Evolutionary conservation across 1,140 invertebrate genomes (phyloP).

Genomic region (Tetragonula clypearis): DNA sequence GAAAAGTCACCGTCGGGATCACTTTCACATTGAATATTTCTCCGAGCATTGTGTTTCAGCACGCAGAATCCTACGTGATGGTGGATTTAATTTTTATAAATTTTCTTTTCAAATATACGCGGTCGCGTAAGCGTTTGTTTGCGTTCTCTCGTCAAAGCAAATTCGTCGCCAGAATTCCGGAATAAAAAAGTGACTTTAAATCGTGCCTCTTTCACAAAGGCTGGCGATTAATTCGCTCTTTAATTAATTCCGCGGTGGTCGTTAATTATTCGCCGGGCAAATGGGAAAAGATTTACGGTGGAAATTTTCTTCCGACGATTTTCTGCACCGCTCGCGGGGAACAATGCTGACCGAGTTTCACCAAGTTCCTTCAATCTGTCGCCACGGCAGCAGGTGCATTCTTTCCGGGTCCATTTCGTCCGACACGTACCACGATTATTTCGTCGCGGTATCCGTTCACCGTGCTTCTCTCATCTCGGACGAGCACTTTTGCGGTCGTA

Average conservation of each 20-base stretch:
- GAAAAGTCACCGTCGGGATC: neutral
- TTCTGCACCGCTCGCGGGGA: neutral
- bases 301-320: constrained; percentile 43
- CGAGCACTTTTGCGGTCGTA: constrained; percentile 1
- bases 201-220: neutral
- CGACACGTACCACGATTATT: constrained; percentile 50
- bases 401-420: constrained; percentile 14
- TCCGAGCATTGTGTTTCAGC: neutral
- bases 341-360: constrained; percentile 45
- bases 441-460: neutral
- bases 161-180: neutral
- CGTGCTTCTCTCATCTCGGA: neutral
- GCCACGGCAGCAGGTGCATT: constrained; percentile 37
- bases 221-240: constrained; percentile 27
- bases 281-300: neutral
- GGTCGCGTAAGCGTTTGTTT: neutral
- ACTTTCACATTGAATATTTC: neutral
- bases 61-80: no score
- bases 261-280: constrained; percentile 11
- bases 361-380: constrained; percentile 20
- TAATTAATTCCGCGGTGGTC: constrained; percentile 11
- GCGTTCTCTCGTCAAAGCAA: neutral
- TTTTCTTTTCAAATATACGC: neutral
- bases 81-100: neutral
- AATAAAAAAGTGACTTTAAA: neutral